Evolutionary conservation across 2,888 invertebrate genomes (phyloP).

Genomic region (Chrysodeixis includens): DNA sequence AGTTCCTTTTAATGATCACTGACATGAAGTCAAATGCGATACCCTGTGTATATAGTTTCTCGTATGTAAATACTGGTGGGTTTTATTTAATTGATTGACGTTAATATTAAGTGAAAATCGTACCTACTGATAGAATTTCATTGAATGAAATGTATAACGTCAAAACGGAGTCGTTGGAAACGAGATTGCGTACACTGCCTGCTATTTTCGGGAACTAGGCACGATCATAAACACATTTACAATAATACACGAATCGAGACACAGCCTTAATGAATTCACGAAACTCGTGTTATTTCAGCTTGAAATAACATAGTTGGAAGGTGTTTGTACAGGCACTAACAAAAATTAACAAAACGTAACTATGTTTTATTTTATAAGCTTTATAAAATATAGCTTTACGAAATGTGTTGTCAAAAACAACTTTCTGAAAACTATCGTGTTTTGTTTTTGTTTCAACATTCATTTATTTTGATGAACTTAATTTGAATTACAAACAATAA

Average conservation of each 20-base stretch:
- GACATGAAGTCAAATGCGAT: too few relatives aligned
- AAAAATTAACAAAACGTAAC: slow-evolving; percentile 20
- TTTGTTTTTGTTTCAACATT: neutral
- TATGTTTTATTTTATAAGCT: neutral
- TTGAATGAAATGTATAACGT: too few relatives aligned
- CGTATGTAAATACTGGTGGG: too few relatives aligned
- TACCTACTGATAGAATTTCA: too few relatives aligned
- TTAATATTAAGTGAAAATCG: too few relatives aligned
- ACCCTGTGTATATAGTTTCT: too few relatives aligned
- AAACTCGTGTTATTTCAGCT: slow-evolving; percentile 28
- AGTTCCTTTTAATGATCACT: too few relatives aligned
- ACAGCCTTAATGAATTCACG: slow-evolving; percentile 27
- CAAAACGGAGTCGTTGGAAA: neutral
- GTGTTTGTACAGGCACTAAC: slow-evolving; percentile 38
- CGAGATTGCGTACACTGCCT: too few relatives aligned
- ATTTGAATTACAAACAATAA: too few relatives aligned
- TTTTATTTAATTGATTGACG: too few relatives aligned
- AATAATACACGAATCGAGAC: neutral
- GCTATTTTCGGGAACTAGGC: neutral
- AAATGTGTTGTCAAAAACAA: neutral
- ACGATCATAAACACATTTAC: neutral
- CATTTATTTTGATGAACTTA: too few relatives aligned
- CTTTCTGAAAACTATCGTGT: neutral
- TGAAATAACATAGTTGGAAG: slow-evolving; percentile 30
- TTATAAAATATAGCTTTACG: neutral